These are phyloP conservation scores for Pocota personata DNA, from an alignment of 2,888 invertebrate genomes.

Conservation along the genomic window DNA sequence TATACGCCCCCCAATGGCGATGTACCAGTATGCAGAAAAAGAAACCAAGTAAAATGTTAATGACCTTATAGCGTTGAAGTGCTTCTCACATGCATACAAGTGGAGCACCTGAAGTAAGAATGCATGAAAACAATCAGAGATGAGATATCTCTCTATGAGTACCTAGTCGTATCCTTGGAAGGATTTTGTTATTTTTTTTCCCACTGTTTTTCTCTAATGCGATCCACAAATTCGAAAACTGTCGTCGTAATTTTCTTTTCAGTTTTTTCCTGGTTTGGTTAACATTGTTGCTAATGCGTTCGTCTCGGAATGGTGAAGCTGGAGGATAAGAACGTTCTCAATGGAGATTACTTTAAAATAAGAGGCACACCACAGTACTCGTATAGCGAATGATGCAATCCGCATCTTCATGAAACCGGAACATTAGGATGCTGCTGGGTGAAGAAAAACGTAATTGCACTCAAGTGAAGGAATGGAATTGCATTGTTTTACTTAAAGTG, in stretches of 20 bases:
- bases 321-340: not conserved
- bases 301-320: not conserved
- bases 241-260: conserved; percentile 53
- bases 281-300: conserved; percentile 41
- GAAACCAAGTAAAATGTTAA: conserved; percentile 67
- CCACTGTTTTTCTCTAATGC: not conserved
- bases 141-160: conserved; percentile 33
- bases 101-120: conserved; percentile 9
- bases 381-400: conserved; percentile 38
- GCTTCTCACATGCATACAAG: not conserved
- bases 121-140: conserved; percentile 55
- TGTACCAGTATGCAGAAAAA: conserved; percentile 3
- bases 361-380: not conserved
- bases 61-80: conserved; percentile 56
- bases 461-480: conserved; percentile 27
- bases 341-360: conserved; percentile 46
- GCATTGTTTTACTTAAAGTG: conserved; percentile 59
- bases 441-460: conserved; percentile 47
- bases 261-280: conserved; percentile 9
- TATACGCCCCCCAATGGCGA: not conserved
- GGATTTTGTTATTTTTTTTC: not conserved
- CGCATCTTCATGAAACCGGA: conserved; percentile 18
- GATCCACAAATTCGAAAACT: conserved; percentile 63
- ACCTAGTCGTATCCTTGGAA: conserved; percentile 9
- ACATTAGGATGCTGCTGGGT: conserved; percentile 41